phyloP scores from a whole-genome alignment of 2,797 vertebrate genomes.

The Neopelma chrysocephalum region DNA sequence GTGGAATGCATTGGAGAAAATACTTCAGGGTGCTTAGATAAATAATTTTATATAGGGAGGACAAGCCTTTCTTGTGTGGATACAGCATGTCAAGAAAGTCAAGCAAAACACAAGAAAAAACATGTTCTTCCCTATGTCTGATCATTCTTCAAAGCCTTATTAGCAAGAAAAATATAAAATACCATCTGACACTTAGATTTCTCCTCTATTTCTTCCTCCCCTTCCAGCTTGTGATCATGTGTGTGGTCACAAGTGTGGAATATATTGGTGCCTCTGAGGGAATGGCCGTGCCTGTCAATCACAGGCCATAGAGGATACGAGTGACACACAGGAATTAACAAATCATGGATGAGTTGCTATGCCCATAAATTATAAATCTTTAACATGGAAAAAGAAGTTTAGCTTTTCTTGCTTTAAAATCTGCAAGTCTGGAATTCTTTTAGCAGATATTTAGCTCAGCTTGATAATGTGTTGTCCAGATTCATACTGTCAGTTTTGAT shows the following conservation, averaged over 20 bases:
- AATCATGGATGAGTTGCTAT: not conserved
- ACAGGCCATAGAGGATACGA: not conserved
- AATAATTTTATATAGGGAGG: not conserved
- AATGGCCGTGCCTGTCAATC: not conserved
- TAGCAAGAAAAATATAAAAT: not conserved
- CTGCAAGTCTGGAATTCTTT: not conserved
- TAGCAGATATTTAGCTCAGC: not conserved
- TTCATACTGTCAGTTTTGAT: not conserved
- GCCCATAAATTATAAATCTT: not conserved
- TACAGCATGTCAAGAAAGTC: not conserved
- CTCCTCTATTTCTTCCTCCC: not conserved
- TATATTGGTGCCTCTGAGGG: not conserved
- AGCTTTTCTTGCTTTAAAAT: not conserved
- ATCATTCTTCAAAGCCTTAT: not conserved
- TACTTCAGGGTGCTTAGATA: not conserved
- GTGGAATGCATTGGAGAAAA: not conserved
- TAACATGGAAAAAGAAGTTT: not conserved
- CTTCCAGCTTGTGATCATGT: not conserved
- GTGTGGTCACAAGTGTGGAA: not conserved
- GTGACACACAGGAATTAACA: not conserved
- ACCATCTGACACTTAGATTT: not conserved
- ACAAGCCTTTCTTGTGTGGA: not conserved
- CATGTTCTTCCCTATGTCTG: not conserved
- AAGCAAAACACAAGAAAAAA: not conserved
- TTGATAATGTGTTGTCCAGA: not conserved